These are phyloP conservation scores for Clarias macrocephalus DNA, from an alignment of 2,113 vertebrate species.

Conservation along the genomic window DNA sequence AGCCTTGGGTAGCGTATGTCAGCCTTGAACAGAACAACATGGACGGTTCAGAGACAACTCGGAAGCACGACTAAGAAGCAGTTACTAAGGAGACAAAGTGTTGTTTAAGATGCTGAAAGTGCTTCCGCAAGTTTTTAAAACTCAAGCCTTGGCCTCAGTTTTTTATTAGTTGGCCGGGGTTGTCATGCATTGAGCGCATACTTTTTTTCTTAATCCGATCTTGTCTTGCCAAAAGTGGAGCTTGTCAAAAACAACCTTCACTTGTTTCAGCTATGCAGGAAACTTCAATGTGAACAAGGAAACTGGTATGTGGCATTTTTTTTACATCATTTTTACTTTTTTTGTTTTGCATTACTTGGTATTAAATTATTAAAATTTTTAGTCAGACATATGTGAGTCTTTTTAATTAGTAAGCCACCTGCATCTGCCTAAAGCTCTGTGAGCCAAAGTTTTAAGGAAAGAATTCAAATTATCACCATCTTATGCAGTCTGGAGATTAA, in stretches of 20 bases:
- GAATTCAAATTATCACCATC: background rate
- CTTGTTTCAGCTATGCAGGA: background rate
- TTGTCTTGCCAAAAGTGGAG: no score
- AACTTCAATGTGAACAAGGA: no score
- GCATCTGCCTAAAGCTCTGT: background rate
- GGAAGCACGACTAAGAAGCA: no score
- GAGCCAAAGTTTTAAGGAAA: background rate
- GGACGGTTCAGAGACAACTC: no score
- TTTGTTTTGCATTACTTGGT: background rate
- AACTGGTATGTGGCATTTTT: background rate
- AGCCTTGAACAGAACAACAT: no score
- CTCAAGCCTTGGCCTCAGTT: background rate
- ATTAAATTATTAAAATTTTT: background rate
- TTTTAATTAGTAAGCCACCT: background rate
- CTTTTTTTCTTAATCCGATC: background rate
- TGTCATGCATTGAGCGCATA: background rate
- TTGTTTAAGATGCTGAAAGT: no score
- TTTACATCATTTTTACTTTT: background rate
- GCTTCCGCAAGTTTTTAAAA: background rate
- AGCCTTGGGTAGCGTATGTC: no score
- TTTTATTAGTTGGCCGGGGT: background rate
- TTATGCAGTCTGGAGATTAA: background rate
- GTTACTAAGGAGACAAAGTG: no score
- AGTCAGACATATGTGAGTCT: background rate
- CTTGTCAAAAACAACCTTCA: background rate